Evolutionary conservation across 2,888 invertebrate genomes (phyloP).

Genomic region (Leptura quadrifasciata): DNA sequence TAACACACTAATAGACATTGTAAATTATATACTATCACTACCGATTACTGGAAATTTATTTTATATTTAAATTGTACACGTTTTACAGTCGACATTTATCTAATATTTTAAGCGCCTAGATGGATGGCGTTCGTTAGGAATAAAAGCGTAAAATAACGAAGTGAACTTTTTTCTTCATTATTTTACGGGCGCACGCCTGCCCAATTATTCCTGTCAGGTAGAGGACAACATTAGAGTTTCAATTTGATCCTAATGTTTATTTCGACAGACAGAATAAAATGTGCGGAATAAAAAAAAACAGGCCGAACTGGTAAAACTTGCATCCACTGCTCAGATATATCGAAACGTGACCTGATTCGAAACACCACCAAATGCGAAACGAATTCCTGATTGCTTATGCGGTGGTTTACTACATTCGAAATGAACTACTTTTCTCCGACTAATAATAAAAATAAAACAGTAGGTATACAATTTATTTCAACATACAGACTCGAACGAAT

Average conservation of each 20-base stretch:
- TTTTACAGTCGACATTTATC: background rate
- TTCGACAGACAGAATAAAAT: constrained; percentile 22
- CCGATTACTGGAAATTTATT: no score
- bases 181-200: background rate
- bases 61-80: no score
- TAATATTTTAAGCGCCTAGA: background rate
- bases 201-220: constrained; percentile 31
- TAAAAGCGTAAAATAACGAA: background rate
- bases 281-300: constrained; percentile 28
- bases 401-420: constrained; percentile 23
- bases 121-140: background rate
- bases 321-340: constrained; percentile 41
- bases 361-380: constrained; percentile 37
- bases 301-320: constrained; percentile 41
- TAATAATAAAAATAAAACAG: background rate
- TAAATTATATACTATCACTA: no score
- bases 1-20: no score
- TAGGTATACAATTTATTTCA: background rate
- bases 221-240: constrained; percentile 23
- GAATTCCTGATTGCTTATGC: constrained; percentile 33
- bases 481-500: background rate
- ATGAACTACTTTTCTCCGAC: background rate
- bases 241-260: constrained; percentile 30
- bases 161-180: background rate
- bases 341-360: constrained; percentile 42